Evolutionary conservation across 2,888 invertebrate genomes (phyloP), one percentile per base, ranked within the genome.

Genomic region (Axea sp.): DNA sequence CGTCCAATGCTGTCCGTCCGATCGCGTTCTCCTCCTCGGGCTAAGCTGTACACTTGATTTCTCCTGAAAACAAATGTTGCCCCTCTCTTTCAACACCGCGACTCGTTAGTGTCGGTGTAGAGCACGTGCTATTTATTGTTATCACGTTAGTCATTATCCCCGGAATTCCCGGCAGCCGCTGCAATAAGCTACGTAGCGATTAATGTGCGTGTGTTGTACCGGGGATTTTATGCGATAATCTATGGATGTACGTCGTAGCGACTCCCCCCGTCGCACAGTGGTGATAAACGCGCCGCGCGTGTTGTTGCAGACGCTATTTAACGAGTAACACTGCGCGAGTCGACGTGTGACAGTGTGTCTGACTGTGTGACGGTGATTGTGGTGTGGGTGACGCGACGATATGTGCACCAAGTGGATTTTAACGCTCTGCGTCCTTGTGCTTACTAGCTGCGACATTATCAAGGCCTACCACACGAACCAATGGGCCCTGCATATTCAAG

Each of bases 401-500:
- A 71, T 84, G 84, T 82, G 83, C 80, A 77, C 81, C 76, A 79
- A 77, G 78, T 81, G 82, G 82, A 82, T 84, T 78, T 76, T 82
- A 72, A 80, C 78, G 78, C 77, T 82, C 71, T 78, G 79, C 76
- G 57, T 82, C 55, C 68, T 81, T 73, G 73, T 76, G 69, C 73
- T 80, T 67, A 79, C 78, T 57, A 73, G 79, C 30, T 76, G 77
- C 41, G 80, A 77, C 68, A 75, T 75, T 55, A 79, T 76, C 41
- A 75, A 78, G 43, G 84, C 82, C 43, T 33, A 8, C 14, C 92
- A 88, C 83, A 89, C 90, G 30, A 90, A 91, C 82, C 90, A 91
- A 83, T 92, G 91, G 91, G 92, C 91, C 19, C 89, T 90, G 6
- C 89, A 90, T 79, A 89, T 92, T 75, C 85, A 86, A 26, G 91